These are phyloP conservation scores for Acleris holmiana DNA, from an alignment of 2,888 invertebrate species.

Conservation along the genomic window DNA sequence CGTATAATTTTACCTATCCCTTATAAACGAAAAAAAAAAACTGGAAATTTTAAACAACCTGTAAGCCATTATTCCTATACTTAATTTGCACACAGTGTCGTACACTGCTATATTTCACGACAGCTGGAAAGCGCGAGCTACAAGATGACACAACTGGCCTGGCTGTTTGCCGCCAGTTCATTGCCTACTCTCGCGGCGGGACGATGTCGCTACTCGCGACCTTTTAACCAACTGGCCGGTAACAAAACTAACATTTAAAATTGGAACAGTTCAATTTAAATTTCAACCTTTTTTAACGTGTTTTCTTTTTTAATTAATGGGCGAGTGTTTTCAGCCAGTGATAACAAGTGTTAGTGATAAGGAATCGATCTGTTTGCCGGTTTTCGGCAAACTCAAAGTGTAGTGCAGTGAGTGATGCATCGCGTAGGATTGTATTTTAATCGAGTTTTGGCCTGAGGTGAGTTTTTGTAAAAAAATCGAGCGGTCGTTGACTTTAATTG, in stretches of 20 bases:
- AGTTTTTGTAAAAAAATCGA: conserved; percentile 55
- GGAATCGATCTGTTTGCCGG: conserved; percentile 56
- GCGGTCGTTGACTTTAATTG: conserved; percentile 61
- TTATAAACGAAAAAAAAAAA: neutral
- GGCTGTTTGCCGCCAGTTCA: conserved; percentile 60
- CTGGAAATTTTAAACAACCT: neutral
- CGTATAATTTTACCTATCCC: no score
- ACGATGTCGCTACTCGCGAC: conserved; percentile 56
- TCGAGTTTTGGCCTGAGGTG: conserved; percentile 72
- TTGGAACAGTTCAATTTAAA: conserved; percentile 37
- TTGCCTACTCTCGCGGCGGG: conserved; percentile 61
- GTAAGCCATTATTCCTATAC: neutral
- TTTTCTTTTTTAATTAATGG: neutral
- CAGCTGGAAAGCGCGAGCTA: conserved; percentile 56
- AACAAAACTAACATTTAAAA: conserved; percentile 51
- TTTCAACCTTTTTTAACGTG: conserved; percentile 37
- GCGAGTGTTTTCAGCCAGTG: conserved; percentile 40
- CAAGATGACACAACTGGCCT: conserved; percentile 67
- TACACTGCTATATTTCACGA: conserved; percentile 44
- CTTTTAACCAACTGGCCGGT: conserved; percentile 49
- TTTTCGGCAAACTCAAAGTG: conserved; percentile 45
- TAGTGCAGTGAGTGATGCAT: conserved; percentile 67
- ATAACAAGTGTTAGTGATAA: conserved; percentile 61
- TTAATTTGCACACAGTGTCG: conserved; percentile 33
- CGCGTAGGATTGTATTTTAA: conserved; percentile 60